Conservation (phyloP, 2,113 vertebrate genomes). For the Eretmochelys imbricata region DNA sequence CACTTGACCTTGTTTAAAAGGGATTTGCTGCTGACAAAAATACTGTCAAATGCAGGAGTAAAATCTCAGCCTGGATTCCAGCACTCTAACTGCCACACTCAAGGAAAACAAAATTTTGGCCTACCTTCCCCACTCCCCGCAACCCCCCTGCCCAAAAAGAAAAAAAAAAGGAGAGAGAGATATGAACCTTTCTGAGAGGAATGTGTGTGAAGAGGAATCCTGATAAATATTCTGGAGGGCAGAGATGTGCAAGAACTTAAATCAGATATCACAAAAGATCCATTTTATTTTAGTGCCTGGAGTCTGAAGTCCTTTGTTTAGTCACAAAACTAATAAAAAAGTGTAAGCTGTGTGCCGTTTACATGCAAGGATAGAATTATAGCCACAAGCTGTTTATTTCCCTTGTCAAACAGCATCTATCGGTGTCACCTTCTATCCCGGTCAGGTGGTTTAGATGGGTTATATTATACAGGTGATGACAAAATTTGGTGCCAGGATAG, state of each 20-base stretch:
- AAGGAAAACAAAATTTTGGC: background rate
- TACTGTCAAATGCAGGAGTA: background rate
- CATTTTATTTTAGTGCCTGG: background rate
- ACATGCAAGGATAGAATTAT: background rate
- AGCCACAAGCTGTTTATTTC: background rate
- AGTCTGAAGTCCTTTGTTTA: background rate
- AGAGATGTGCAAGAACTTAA: background rate
- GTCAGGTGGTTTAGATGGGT: background rate
- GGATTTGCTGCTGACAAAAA: background rate
- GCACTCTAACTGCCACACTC: rapidly evolving
- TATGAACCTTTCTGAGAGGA: background rate
- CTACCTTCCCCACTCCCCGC: background rate
- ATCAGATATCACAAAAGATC: background rate
- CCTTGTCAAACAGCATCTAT: background rate
- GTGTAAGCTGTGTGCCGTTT: background rate
- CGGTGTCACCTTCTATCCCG: background rate
- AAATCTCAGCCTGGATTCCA: background rate
- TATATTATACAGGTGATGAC: background rate
- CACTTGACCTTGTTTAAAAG: background rate
- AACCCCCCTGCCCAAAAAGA: background rate
- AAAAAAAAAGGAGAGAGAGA: background rate
- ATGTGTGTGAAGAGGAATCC: background rate
- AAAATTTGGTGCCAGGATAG: background rate
- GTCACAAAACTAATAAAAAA: background rate
- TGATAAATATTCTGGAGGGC: background rate